Percentiles rank a stretch among this genome's conserved stretches.
Conservation (phyloP, 2,888 invertebrate species). For the Tyria jacobaeae region DNA sequence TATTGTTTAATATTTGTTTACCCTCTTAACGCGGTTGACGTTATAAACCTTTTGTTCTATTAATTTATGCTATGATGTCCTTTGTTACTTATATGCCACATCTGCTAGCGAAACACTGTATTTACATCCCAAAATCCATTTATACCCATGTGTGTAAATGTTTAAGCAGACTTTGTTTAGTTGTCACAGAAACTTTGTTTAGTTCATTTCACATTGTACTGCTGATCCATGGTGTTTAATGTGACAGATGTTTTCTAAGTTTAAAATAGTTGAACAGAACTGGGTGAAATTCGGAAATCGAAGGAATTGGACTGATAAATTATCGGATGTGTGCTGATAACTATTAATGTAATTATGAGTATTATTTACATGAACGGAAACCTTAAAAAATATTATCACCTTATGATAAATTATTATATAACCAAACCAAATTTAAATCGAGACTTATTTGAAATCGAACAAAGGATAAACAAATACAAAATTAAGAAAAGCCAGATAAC, state of each 20-base stretch:
- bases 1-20: constrained; percentile 49
- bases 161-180: too few species aligned
- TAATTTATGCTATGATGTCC: constrained; percentile 25
- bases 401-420: not conserved
- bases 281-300: too few species aligned
- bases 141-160: not conserved
- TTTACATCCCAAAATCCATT: not conserved
- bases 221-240: too few species aligned
- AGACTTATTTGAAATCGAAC: not conserved
- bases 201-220: too few species aligned
- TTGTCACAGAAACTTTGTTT: too few species aligned
- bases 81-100: constrained; percentile 22
- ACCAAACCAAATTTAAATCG: not conserved
- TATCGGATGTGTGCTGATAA: too few species aligned
- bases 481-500: constrained; percentile 11
- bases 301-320: too few species aligned
- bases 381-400: not conserved
- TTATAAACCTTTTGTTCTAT: constrained; percentile 29
- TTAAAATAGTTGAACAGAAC: too few species aligned
- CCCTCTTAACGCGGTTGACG: constrained; percentile 24
- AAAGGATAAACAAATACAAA: constrained; percentile 11
- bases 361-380: too few species aligned
- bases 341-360: too few species aligned
- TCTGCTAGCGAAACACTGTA: constrained; percentile 10
- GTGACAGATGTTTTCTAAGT: too few species aligned